phyloP scores from a whole-genome alignment of 1,140 invertebrate species.

The Pogonognathellus flavescens region DNA sequence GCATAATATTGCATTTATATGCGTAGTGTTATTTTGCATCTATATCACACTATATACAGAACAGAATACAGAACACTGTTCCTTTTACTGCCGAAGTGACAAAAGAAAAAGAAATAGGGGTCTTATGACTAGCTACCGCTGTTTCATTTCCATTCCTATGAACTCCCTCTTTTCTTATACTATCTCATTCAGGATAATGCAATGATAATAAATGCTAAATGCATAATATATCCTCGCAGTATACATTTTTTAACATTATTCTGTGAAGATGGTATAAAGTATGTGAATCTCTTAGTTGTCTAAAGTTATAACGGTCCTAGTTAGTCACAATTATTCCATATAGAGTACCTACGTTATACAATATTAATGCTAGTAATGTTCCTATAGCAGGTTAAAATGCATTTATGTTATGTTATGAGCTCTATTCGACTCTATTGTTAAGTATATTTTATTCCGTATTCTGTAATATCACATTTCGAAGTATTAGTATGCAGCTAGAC shows the following conservation, averaged over 20 bases:
- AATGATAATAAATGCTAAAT: slow-evolving; percentile 28
- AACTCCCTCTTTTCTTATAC: slow-evolving; percentile 14
- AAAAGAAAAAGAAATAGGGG: slow-evolving; percentile 51
- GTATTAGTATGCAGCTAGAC: too few relatives aligned
- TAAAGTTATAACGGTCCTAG: too few relatives aligned
- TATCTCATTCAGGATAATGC: neutral
- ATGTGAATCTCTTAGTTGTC: too few relatives aligned
- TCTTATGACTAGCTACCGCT: neutral
- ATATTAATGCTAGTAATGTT: too few relatives aligned
- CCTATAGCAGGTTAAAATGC: too few relatives aligned
- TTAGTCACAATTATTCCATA: too few relatives aligned
- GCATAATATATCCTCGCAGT: neutral
- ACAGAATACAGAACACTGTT: neutral
- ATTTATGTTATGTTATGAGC: too few relatives aligned
- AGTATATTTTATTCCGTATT: too few relatives aligned
- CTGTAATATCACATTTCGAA: too few relatives aligned
- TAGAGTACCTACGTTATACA: too few relatives aligned
- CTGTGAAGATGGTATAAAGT: too few relatives aligned
- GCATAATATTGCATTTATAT: slow-evolving; percentile 1
- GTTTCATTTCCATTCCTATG: neutral
- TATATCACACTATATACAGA: neutral
- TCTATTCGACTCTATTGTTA: neutral
- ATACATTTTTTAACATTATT: too few relatives aligned
- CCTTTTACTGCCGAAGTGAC: slow-evolving; percentile 33
- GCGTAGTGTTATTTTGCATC: neutral